Percentiles rank a stretch among this genome's conserved stretches.
These are phyloP conservation scores for Ibidorhyncha struthersii DNA, from an alignment of 2,113 vertebrate species.

Conservation along the genomic window DNA sequence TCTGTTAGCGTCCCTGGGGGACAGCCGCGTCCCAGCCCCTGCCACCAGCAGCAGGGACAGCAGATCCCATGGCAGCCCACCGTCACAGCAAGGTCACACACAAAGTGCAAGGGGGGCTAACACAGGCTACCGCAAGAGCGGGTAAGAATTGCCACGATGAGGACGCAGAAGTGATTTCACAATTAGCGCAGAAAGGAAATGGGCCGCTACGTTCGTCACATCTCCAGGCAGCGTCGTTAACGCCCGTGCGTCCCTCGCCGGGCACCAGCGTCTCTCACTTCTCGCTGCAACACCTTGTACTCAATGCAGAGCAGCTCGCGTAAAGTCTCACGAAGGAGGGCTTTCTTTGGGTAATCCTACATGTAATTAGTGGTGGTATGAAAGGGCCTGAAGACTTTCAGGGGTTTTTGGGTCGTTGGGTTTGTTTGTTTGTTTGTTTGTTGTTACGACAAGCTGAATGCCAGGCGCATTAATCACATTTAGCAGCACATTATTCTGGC, in stretches of 20 bases:
- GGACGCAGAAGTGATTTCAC: background rate
- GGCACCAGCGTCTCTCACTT: accelerated
- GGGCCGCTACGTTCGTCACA: background rate
- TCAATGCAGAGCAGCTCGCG: accelerated
- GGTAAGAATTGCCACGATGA: background rate
- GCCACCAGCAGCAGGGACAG: background rate
- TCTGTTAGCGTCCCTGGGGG: background rate
- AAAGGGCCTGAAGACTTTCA: background rate
- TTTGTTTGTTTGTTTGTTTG: background rate
- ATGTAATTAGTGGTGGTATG: background rate
- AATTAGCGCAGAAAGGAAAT: background rate
- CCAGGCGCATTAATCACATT: background rate
- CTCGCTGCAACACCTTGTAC: background rate
- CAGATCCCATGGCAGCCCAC: background rate
- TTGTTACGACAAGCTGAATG: background rate
- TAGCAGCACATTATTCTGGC: background rate
- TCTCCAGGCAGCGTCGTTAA: background rate
- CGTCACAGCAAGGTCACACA: background rate
- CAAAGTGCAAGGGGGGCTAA: background rate
- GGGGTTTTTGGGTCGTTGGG: accelerated
- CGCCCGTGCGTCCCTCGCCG: accelerated
- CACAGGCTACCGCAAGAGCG: background rate
- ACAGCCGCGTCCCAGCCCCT: background rate
- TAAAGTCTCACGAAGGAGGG: accelerated
- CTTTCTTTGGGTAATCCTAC: background rate